Evolutionary conservation across 2,888 invertebrate species (phyloP).

Genomic region (Cephus nigrinus): DNA sequence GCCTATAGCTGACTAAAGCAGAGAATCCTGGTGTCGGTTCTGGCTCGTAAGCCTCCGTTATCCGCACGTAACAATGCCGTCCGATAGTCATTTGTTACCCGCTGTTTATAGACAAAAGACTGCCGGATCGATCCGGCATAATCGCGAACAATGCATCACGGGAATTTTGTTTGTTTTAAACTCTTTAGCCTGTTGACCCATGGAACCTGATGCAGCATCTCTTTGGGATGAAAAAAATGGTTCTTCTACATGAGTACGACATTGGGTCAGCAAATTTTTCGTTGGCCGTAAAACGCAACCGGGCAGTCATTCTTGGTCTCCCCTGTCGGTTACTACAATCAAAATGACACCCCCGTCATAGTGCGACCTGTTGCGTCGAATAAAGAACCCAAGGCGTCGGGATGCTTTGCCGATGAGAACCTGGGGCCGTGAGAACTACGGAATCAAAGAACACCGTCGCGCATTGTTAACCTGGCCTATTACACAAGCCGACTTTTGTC

Average conservation of each 20-base stretch:
- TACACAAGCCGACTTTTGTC: constrained; percentile 58
- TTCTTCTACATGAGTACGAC: neutral
- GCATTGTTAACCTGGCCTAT: constrained; percentile 54
- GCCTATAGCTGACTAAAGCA: constrained; percentile 15
- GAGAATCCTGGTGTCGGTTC: constrained; percentile 14
- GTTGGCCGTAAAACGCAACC: neutral
- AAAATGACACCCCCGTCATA: constrained; percentile 44
- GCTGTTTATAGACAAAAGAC: constrained; percentile 46
- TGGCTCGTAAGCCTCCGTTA: constrained; percentile 15
- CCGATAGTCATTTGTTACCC: constrained; percentile 47
- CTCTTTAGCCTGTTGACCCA: constrained; percentile 10
- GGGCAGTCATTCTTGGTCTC: neutral
- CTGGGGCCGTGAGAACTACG: constrained; percentile 57
- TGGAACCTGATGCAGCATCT: neutral
- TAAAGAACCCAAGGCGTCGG: constrained; percentile 9
- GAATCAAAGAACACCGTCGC: constrained; percentile 58
- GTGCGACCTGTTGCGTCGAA: constrained; percentile 53
- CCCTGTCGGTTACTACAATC: constrained; percentile 5
- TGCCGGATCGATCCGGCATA: constrained; percentile 31
- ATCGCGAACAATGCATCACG: constrained; percentile 37
- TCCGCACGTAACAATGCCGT: constrained; percentile 19
- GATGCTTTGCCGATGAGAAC: constrained; percentile 28
- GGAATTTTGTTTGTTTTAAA: constrained; percentile 27
- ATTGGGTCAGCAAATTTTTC: neutral
- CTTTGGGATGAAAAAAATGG: neutral